Evolutionary conservation across 2,113 vertebrate species (phyloP).

Genomic region (Axis porcinus): DNA sequence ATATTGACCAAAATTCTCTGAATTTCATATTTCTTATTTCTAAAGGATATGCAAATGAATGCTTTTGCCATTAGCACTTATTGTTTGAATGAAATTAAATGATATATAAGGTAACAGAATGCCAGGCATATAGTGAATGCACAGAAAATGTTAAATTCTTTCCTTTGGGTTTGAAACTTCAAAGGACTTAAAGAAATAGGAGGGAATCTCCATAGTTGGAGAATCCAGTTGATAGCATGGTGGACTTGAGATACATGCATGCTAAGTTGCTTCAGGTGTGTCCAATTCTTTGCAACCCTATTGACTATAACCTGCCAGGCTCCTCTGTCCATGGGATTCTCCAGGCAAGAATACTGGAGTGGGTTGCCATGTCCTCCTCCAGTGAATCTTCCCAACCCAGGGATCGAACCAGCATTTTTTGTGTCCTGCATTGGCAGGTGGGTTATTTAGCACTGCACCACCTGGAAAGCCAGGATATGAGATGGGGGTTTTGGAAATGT

Average conservation of each 20-base stretch:
- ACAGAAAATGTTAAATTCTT: not conserved
- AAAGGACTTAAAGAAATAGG: not conserved
- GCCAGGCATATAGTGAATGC: not conserved
- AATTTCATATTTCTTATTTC: not conserved
- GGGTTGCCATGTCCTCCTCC: not conserved
- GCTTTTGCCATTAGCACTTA: not conserved
- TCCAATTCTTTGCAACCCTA: not conserved
- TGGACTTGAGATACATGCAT: not conserved
- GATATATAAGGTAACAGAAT: not conserved
- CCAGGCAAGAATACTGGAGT: not conserved
- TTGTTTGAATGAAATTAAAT: not conserved
- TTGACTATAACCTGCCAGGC: not conserved
- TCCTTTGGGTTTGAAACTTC: not conserved
- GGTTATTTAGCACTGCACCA: not conserved
- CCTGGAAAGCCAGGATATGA: not conserved
- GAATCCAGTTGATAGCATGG: fast-evolving
- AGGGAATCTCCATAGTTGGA: not conserved
- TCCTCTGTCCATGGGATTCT: not conserved
- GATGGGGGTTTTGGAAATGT: not conserved
- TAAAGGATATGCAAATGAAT: not conserved
- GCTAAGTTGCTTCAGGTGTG: not conserved
- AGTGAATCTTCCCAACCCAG: not conserved
- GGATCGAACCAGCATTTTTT: fast-evolving
- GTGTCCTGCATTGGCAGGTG: not conserved
- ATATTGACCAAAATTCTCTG: not conserved